Evolutionary conservation across 2,888 invertebrate species (phyloP).

Genomic region (Boloria selene): DNA sequence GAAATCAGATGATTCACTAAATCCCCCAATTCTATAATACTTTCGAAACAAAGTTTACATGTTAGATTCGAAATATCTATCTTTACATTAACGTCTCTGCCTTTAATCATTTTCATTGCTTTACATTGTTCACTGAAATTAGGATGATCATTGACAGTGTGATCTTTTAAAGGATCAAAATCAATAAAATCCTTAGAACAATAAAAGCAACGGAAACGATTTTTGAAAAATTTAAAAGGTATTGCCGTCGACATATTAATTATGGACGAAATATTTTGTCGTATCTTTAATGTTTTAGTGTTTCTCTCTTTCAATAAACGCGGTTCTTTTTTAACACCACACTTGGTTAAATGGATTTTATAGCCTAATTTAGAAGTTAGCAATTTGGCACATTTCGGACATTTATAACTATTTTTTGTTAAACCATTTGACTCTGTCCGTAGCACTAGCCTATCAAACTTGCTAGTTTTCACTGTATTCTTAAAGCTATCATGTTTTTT

Average conservation of each 20-base stretch:
- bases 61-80: constrained; percentile 47
- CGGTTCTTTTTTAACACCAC: constrained; percentile 32
- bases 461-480: background rate
- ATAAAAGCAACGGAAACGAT: constrained; percentile 52
- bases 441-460: background rate
- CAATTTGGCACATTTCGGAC: constrained; percentile 34
- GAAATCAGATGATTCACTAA: constrained; percentile 46
- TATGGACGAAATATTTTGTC: constrained; percentile 44
- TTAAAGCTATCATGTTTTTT: constrained; percentile 14
- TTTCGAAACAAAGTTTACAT: constrained; percentile 48
- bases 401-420: constrained; percentile 25
- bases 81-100: constrained; percentile 45
- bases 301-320: constrained; percentile 24
- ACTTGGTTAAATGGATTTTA: constrained; percentile 34
- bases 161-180: constrained; percentile 45
- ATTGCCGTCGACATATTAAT: constrained; percentile 50
- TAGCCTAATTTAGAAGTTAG: constrained; percentile 37
- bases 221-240: constrained; percentile 54
- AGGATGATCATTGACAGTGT: constrained; percentile 42
- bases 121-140: constrained; percentile 44
- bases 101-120: constrained; percentile 45
- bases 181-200: constrained; percentile 49
- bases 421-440: background rate
- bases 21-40: constrained; percentile 39
- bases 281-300: constrained; percentile 32